These are phyloP conservation scores for Monopterus albus DNA, from an alignment of 2,113 vertebrate genomes.

Conservation along the genomic window DNA sequence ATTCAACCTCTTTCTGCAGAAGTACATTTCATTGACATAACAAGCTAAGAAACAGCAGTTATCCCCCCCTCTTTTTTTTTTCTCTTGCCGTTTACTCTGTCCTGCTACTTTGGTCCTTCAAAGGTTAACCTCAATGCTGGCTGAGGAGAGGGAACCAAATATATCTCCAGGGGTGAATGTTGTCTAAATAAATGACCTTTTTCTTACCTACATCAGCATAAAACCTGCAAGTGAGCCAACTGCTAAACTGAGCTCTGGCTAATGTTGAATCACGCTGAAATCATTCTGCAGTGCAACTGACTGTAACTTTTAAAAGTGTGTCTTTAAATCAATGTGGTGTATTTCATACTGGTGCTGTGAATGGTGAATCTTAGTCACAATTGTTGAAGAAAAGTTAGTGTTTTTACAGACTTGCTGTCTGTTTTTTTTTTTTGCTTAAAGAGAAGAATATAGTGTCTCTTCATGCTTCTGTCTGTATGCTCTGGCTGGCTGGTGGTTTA, in stretches of 20 bases:
- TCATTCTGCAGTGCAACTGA: background rate
- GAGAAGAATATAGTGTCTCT: background rate
- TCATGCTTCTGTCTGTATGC: background rate
- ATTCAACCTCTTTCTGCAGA: background rate
- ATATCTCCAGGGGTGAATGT: slow-evolving; percentile 39
- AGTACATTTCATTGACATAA: slow-evolving; percentile 9
- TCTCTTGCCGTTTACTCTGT: slow-evolving; percentile 38
- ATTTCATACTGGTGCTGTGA: background rate
- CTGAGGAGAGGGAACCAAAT: slow-evolving; percentile 36
- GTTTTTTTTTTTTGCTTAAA: background rate
- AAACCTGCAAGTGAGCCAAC: slow-evolving; percentile 4
- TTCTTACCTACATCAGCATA: slow-evolving; percentile 33
- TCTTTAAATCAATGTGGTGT: background rate
- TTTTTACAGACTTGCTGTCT: slow-evolving; percentile 2
- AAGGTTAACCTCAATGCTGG: slow-evolving; percentile 48
- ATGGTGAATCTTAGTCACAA: background rate
- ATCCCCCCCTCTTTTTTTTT: slow-evolving; percentile 12
- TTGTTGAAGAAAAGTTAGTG: background rate
- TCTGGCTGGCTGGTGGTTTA: slow-evolving; percentile 30
- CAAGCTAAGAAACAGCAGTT: background rate
- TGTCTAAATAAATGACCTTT: slow-evolving; percentile 46
- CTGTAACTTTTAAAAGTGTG: background rate
- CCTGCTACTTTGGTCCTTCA: slow-evolving; percentile 43
- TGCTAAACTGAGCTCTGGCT: slow-evolving; percentile 6
- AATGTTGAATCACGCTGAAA: background rate